A percentile compares a stretch with the other conserved stretches of the same genome.
Evolutionary conservation across 2,888 invertebrate genomes (phyloP).

Genomic region (Drosophila leonis): DNA sequence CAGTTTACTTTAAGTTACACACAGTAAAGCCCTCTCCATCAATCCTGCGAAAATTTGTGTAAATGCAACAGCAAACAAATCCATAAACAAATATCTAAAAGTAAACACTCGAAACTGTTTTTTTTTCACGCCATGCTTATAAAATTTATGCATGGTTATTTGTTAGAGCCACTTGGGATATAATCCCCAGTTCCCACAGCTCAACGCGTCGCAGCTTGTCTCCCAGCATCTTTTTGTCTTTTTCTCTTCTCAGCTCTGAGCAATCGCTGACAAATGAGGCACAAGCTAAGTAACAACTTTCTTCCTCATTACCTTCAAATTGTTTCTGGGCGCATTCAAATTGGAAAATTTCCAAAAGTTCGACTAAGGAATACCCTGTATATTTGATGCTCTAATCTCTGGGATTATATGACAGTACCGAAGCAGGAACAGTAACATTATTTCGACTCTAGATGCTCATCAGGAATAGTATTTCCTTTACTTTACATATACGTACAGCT

Average conservation of each 20-base stretch:
- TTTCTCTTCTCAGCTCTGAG: conserved; percentile 24
- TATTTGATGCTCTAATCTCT: not conserved
- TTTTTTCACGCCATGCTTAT: conserved; percentile 64
- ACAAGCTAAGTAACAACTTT: conserved; percentile 81
- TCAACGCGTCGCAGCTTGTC: not conserved
- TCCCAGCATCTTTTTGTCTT: conserved; percentile 6
- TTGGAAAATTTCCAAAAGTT: not conserved
- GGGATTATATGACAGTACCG: not conserved
- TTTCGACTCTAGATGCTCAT: not conserved
- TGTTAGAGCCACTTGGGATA: conserved; percentile 64
- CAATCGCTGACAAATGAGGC: conserved; percentile 81
- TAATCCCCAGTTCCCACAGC: conserved; percentile 36
- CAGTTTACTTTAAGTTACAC: not conserved
- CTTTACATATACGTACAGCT: not conserved
- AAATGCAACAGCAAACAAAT: conserved; percentile 36
- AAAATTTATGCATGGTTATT: conserved; percentile 75
- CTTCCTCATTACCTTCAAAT: conserved; percentile 80
- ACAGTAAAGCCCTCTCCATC: conserved; percentile 5
- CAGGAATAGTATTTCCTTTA: not conserved
- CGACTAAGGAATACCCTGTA: not conserved
- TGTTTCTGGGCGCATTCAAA: conserved; percentile 65
- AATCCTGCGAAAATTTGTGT: conserved; percentile 5
- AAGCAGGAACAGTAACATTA: not conserved
- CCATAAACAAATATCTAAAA: conserved; percentile 50
- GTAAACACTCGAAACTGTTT: conserved; percentile 47